Conservation (phyloP, 2,113 vertebrate genomes). For the Sapajus apella region DNA sequence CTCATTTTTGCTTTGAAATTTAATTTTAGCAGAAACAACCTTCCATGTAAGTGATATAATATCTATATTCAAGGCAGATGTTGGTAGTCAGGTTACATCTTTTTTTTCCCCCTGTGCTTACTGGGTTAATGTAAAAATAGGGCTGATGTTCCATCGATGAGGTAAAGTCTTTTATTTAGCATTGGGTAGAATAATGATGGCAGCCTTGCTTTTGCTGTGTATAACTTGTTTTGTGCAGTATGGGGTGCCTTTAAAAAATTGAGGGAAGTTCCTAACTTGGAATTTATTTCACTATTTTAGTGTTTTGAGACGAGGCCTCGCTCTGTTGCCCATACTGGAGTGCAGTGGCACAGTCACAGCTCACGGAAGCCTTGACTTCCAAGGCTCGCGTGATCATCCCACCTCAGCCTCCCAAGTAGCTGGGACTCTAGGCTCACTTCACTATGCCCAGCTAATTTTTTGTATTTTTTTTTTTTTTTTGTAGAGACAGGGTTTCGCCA, state of each 20-base stretch:
- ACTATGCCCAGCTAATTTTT: too few relatives aligned
- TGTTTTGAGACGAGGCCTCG: too few relatives aligned
- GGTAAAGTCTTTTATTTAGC: neutral
- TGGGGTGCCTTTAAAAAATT: neutral
- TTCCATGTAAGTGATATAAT: neutral
- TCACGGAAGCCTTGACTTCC: too few relatives aligned
- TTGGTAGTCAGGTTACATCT: neutral
- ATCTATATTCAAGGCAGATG: neutral
- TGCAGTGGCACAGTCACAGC: too few relatives aligned
- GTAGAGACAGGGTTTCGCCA: too few relatives aligned
- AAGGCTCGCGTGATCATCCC: too few relatives aligned
- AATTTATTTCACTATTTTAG: too few relatives aligned
- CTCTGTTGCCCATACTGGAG: too few relatives aligned
- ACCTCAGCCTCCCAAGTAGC: too few relatives aligned
- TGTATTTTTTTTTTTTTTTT: too few relatives aligned
- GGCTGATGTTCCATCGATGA: neutral
- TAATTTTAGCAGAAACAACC: neutral
- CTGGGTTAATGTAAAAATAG: neutral
- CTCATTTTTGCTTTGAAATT: slow-evolving; percentile 2
- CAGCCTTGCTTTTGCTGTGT: neutral
- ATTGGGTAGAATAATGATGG: neutral
- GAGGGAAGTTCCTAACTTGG: neutral
- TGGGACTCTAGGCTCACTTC: too few relatives aligned
- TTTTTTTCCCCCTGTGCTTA: neutral
- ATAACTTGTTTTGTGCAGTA: neutral